Percentiles rank a stretch among this genome's conserved stretches.
Conservation (phyloP, 2,797 vertebrate genomes). For the Malacoctenus gilli region DNA sequence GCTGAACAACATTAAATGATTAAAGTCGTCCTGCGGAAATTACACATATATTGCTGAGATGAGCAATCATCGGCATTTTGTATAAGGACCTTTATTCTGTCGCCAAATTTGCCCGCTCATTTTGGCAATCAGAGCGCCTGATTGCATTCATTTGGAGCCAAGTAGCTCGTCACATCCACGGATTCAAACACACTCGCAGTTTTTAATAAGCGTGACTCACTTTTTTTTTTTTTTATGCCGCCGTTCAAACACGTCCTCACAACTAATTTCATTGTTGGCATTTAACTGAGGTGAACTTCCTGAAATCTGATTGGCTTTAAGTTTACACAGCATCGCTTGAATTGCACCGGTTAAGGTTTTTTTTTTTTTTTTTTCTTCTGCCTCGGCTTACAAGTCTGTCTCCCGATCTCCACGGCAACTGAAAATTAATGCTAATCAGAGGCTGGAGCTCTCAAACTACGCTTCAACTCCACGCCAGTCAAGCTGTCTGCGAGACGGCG, state of each 20-base stretch:
- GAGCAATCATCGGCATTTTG: conserved; percentile 17
- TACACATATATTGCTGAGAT: background rate
- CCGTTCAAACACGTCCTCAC: conserved; percentile 6
- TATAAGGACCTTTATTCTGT: conserved; percentile 11
- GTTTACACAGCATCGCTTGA: conserved; percentile 28
- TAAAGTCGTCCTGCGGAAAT: background rate
- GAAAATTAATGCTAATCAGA: conserved; percentile 40
- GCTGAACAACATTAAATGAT: background rate
- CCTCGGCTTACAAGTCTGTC: conserved; percentile 25
- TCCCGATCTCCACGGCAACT: conserved; percentile 42
- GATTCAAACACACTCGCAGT: conserved; percentile 14
- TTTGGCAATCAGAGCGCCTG: conserved; percentile 28
- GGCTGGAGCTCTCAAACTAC: conserved; percentile 20
- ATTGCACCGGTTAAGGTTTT: conserved; percentile 19
- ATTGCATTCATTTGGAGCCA: conserved; percentile 26
- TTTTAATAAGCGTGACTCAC: conserved; percentile 30
- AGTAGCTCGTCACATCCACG: conserved; percentile 19
- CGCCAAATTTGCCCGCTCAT: conserved; percentile 11
- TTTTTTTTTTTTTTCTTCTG: background rate
- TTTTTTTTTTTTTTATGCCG: conserved; percentile 9
- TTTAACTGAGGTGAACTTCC: conserved; percentile 37
- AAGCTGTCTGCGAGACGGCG: conserved; percentile 5
- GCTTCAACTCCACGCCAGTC: conserved; percentile 37
- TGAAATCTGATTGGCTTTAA: conserved; percentile 40
- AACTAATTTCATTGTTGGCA: conserved; percentile 43